Base-by-base conservation (phyloP, 2,888 invertebrate genomes). In the Aplocera efformata region DNA sequence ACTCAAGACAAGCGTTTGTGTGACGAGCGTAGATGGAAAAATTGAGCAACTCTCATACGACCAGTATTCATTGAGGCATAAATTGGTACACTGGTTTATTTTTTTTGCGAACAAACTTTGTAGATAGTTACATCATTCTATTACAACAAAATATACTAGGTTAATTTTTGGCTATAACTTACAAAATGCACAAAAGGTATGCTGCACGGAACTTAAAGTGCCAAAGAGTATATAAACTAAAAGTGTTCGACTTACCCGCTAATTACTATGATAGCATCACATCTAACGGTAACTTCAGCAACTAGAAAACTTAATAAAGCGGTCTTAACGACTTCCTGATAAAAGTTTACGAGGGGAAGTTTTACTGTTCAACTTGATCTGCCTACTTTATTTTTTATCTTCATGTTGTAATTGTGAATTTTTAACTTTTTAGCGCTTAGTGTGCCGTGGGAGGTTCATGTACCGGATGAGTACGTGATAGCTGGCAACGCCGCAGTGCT, bases 381-480 rank as follows among this genome's bases (percentile, higher is more conserved):
- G 26, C 20, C 13, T 26, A 9, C 32, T 17, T 6, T 42, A 20
- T 35, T 30, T 30, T 40, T 17, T 17, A 17, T 17, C 13, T 17
- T 17, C 13, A 5, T 17, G 13, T 17, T 3, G 5, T 33, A 10
- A 25, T 1, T 24, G 10, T 10, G 20, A 6, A n/a, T 23, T 17
- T 41, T 11, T 27, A 13, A 3, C 1, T 30, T 41, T 34, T 42
- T 13, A 96, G 96, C 94, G 66, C 90, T 96, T 50, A 94, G 93
- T 72, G 93, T 94, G 67, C 94, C 94, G 60, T 97, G 96, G 90
- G 94, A 95, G 58, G 94, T 97, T 32, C 94, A 94, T 82, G 96
- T 97, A 53, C 94, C 95, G 56, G 96, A 97, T 78, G 96, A 96
- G 72, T 96, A 96, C 86, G 96, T 96, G 67, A 95, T 96, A 83